Evolutionary conservation across 2,888 invertebrate species (phyloP), one percentile per base, ranked within the genome.

Genomic region (Lasioglossum pauxillum): DNA sequence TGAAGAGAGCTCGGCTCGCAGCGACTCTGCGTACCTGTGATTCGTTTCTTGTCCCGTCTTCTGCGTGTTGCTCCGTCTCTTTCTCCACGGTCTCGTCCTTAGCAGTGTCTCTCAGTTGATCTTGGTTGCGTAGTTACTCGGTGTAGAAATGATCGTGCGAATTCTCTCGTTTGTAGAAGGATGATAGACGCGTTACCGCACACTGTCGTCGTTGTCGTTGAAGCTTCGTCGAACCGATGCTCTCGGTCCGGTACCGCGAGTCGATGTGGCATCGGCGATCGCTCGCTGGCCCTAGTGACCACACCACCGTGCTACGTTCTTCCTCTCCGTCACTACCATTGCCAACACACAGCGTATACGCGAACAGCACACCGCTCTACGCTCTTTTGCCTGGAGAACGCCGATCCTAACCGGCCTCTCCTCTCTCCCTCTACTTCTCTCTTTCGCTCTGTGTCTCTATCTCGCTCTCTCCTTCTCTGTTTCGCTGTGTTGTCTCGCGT

Each of bases 201-300:
- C 57, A n/a, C 57, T 23, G 49, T 49, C 23, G 53, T 53, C 19
- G 49, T 49, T 19, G 53, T 53, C n/a, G 57, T 57, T 4, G n/a
- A 57, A 8, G 57, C 57, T 57, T 57, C n/a, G 60, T 72, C 0
- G 35, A 60, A 77, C 84, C 83, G 92, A 91, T 91, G 90, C 88
- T 91, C 81, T 89, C 91, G 88, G 86, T 90, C 76, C 90, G 92
- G 85, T 91, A 89, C 91, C 92, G 91, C 92, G 91, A 91, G 88
- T 91, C 91, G 92, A 90, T 93, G 93, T 90, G 92, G 88, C 90
- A 88, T 90, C 90, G 87, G 81, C 90, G 86, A 85, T 88, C 75
- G 87, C 88, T 91, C 90, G 92, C 83, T 80, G 88, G 88, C 85
- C 90, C 91, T 92, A 90, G 89, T 92, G 90, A 90, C 89, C 90